Evolutionary conservation across 2,888 invertebrate species (phyloP).

Genomic region (Cabera pusaria): DNA sequence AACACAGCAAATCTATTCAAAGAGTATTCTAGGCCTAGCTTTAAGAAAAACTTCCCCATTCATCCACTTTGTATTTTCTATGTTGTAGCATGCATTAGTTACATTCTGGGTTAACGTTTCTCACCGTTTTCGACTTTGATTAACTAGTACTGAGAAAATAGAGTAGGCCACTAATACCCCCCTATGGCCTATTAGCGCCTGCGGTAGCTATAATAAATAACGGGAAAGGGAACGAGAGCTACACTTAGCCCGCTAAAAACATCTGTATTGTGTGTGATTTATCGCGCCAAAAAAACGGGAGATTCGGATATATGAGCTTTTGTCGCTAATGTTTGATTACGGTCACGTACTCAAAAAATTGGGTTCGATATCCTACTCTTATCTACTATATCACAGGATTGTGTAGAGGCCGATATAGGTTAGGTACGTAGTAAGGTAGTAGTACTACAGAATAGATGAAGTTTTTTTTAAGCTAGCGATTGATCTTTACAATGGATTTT

Average conservation of each 20-base stretch:
- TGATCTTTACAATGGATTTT: too few species aligned
- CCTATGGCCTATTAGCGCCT: slow-evolving; percentile 34
- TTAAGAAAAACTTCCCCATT: slow-evolving; percentile 4
- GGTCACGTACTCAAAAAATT: slow-evolving; percentile 10
- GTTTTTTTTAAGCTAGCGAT: too few species aligned
- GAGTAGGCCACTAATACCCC: slow-evolving; percentile 35
- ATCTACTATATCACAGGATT: too few species aligned
- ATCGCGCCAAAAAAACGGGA: slow-evolving; percentile 25
- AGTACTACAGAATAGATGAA: too few species aligned
- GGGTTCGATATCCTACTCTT: too few species aligned
- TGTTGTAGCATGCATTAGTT: slow-evolving; percentile 29
- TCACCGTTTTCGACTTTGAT: slow-evolving; percentile 32
- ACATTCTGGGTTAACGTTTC: slow-evolving; percentile 30
- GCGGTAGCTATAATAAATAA: slow-evolving; percentile 33
- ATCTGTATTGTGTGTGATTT: slow-evolving; percentile 29
- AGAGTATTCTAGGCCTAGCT: too few species aligned
- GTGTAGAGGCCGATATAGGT: too few species aligned
- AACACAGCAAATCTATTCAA: slow-evolving; percentile 2
- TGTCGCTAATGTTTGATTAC: slow-evolving; percentile 7
- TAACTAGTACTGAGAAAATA: slow-evolving; percentile 29
- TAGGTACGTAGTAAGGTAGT: too few species aligned
- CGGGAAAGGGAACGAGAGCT: slow-evolving; percentile 25
- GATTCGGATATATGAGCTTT: slow-evolving; percentile 6
- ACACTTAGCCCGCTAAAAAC: slow-evolving; percentile 30
- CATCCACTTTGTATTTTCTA: slow-evolving; percentile 17